Conservation (phyloP, 2,888 invertebrate species). For the Antheraea yamamai region DNA sequence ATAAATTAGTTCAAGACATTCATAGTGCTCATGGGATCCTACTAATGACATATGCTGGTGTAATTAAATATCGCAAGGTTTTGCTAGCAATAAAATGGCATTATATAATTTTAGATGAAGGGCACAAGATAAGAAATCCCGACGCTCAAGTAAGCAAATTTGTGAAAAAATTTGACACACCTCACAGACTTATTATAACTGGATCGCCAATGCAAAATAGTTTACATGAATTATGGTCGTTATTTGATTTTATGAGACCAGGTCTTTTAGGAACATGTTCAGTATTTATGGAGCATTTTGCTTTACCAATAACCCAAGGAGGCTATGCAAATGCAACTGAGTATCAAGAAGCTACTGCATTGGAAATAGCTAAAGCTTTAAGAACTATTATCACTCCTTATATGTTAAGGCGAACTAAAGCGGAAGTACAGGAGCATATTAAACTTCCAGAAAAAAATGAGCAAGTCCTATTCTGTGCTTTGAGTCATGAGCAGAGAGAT, state of each 20-base stretch:
- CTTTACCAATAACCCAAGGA: constrained; percentile 94
- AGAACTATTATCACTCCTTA: constrained; percentile 94
- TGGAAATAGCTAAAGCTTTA: constrained; percentile 93
- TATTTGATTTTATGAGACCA: constrained; percentile 97
- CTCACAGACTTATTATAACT: constrained; percentile 91
- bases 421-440: constrained; percentile 90
- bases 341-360: constrained; percentile 92
- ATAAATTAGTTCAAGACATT: constrained; percentile 81
- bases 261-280: constrained; percentile 93
- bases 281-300: constrained; percentile 93
- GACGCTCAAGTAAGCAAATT: constrained; percentile 91
- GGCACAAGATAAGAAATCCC: constrained; percentile 96
- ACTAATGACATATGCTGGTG: constrained; percentile 91
- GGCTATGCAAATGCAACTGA: constrained; percentile 95
- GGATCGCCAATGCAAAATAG: constrained; percentile 98
- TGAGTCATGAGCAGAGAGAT: constrained; percentile 91
- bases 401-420: constrained; percentile 92
- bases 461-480: constrained; percentile 95
- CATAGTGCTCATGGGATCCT: constrained; percentile 87
- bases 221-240: constrained; percentile 93
- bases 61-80: constrained; percentile 87
- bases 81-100: constrained; percentile 91
- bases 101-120: constrained; percentile 94
- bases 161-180: constrained; percentile 89
- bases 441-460: constrained; percentile 94